Conservation (phyloP, 2,797 vertebrate species). For the Mormyrus hasselquistii region DNA sequence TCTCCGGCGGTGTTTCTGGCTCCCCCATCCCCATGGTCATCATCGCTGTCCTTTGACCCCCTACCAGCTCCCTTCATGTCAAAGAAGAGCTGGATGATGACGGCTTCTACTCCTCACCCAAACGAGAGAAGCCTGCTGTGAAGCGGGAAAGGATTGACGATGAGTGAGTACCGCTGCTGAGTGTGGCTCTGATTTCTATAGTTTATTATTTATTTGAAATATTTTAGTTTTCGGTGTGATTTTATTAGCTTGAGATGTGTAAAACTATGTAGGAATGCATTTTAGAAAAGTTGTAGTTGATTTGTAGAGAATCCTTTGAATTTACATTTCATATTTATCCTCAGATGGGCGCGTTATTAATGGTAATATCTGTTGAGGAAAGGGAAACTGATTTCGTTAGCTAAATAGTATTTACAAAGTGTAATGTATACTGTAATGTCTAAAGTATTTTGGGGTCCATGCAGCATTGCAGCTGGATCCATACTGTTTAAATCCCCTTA, state of each 20-base stretch:
- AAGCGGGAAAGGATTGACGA: slow-evolving; percentile 86
- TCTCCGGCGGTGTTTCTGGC: background rate
- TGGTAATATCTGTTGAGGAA: background rate
- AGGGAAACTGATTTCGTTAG: background rate
- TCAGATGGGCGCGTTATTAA: background rate
- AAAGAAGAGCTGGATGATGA: slow-evolving; percentile 86
- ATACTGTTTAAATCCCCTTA: background rate
- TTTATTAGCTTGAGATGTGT: background rate
- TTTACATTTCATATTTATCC: background rate
- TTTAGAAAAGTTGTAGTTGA: background rate
- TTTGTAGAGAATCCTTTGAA: background rate
- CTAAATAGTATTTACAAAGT: background rate
- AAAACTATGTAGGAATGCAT: background rate
- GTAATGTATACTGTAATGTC: background rate
- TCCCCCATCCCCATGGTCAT: background rate
- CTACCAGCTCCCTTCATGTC: slow-evolving; percentile 75
- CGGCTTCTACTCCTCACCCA: slow-evolving; percentile 72
- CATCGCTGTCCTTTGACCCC: slow-evolving; percentile 55
- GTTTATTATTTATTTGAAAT: background rate
- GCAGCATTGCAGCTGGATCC: background rate
- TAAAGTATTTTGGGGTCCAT: background rate
- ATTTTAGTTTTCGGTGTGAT: background rate
- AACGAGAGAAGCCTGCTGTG: slow-evolving; percentile 69
- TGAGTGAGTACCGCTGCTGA: slow-evolving; percentile 65
- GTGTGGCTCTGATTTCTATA: background rate